Evolutionary conservation across 2,113 vertebrate species (phyloP), one percentile per base, ranked within the genome.

Genomic region (Centropus unirufus): DNA sequence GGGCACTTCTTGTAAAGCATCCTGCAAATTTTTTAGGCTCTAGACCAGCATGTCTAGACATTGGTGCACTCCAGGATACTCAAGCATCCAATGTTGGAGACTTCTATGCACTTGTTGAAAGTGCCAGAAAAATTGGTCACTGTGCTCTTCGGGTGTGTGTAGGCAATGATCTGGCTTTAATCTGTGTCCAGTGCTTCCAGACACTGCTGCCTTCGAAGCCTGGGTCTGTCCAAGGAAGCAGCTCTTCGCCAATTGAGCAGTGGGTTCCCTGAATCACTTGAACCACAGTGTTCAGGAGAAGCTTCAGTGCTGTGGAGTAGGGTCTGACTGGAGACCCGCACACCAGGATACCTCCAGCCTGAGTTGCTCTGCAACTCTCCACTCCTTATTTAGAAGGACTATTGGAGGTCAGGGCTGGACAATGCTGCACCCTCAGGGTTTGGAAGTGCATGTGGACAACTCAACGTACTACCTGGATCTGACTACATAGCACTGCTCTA

Each of bases 391-490:
- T 26, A 64, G n/a, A 29, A 84, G 24, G 9, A 34, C 15, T n/a
- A 47, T 42, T 0, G 2, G 32, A 73, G 29, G 22, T 42, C 1
- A 2, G 11, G 27, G 8, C 42, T 36, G 87, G 49, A 44, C 12
- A 54, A 21, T 0, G 0, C 30, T 9, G 52, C 47, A 12, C 12
- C 0, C 16, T 24, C 46, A 11, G 51, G 24, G 27, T 39, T 76
- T 20, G 64, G 39, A 30, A 5, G 1, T 1, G 0, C 24, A 4
- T 0, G 1, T 2, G 22, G 42, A 8, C 2, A 4, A 55, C 46
- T 21, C 55, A 30, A 2, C 0, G 2, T 4, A 4, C 21, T 32
- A 14, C 6, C 36, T 0, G 0, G 18, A 15, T 17, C 8, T 0
- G 7, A 20, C 29, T 72, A 62, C 54, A 14, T 32, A 42, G 11